Conservation (phyloP, 2,113 vertebrate species). For the Puma concolor region DNA sequence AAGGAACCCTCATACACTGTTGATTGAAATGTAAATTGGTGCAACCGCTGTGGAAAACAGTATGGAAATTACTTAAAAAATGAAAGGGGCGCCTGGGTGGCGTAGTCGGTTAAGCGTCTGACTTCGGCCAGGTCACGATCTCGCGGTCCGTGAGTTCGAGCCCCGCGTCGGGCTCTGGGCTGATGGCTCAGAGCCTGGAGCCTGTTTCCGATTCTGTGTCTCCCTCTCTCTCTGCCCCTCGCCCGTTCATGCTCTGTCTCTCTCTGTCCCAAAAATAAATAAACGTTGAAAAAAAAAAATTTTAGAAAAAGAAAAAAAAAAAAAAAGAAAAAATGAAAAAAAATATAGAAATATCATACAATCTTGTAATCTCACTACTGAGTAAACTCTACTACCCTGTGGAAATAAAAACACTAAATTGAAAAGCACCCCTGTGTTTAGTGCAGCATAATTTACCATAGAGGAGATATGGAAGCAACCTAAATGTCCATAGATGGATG, state of each 20-base stretch:
- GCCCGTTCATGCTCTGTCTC: too few relatives aligned
- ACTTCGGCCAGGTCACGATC: too few relatives aligned
- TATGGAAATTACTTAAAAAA: neutral
- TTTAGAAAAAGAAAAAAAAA: too few relatives aligned
- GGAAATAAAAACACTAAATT: neutral
- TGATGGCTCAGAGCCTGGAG: too few relatives aligned
- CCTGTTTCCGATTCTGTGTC: too few relatives aligned
- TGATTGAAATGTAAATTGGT: neutral
- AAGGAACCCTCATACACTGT: neutral
- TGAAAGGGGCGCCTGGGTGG: too few relatives aligned
- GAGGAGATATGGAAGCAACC: neutral
- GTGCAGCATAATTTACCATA: neutral
- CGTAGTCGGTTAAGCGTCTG: too few relatives aligned
- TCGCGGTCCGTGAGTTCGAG: too few relatives aligned
- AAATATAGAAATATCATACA: neutral
- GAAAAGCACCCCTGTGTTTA: neutral
- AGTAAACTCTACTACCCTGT: neutral
- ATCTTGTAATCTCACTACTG: neutral
- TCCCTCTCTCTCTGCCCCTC: too few relatives aligned
- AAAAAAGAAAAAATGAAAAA: neutral
- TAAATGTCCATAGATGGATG: neutral
- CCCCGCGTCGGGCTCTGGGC: too few relatives aligned
- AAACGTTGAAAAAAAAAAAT: too few relatives aligned
- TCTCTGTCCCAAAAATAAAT: too few relatives aligned
- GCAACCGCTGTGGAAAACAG: neutral